Base-by-base conservation (phyloP, 2,888 invertebrate genomes). In the Drosophila peninsularis region DNA sequence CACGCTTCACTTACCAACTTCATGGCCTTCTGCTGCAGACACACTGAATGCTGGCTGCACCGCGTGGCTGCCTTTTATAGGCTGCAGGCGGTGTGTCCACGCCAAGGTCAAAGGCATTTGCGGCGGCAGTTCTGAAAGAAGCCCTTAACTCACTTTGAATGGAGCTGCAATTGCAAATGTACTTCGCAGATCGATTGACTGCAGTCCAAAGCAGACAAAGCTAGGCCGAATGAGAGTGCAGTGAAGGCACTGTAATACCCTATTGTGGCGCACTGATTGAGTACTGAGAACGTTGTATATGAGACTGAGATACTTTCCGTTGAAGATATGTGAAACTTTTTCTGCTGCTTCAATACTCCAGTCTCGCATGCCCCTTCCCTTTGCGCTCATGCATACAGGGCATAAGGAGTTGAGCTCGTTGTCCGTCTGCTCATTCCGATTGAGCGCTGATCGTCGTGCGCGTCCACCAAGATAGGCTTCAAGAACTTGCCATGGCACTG, bases 21-120 rank as follows among this genome's bases (percentile, higher is more conserved):
- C 85, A 83, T 82, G 56, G 50, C 70, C 50, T 21, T 47, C n/a
- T 27, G 10, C 27, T 34, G 45, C 13, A 21, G 42, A 27, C 54
- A 56, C 66, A 83, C 82, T 83, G 80, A 80, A 65, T 75, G 24
- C 63, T 39, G 21, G n/a, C n/a, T 14, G n/a, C 1, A 7, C 1
- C 37, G 21, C 37, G 11, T 10, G 24, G 32, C 19, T 5, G 39
- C 54, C 75, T 84, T 84, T 82, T 82, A 84, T 84, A 83, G 62
- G 39, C 36, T 50, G 47, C 47, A 32, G 36, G 5, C 37, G 11
- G 17, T 24, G 24, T 24, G n/a, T 27, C 52, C 52, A 24, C 24
- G 10, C 62, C 71, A 80, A 80, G 82, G 84, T 82, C 82, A 82
- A 76, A 80, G 78, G 82, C 78, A 78, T 79, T 82, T 68, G 66